Base-by-base conservation (phyloP, 1,140 invertebrate species). In the Conus betulinus region DNA sequence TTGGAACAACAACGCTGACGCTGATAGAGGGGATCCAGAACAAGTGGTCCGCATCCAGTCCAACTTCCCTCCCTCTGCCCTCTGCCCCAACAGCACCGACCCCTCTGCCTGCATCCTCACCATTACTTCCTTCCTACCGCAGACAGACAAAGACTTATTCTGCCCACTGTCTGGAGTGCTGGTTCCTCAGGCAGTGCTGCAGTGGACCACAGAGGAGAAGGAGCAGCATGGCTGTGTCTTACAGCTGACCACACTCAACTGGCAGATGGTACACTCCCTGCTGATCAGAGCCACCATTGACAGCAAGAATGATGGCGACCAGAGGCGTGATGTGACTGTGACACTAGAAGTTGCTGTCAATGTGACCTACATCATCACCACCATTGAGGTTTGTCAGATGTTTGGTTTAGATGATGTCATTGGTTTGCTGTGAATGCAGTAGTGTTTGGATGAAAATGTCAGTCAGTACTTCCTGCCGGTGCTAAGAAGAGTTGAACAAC, bases 251-350 rank as follows among this genome's bases (percentile, higher is more conserved):
- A 87, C 88, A 53, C 60, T 39, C 8, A 93, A 93, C 90, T 93
- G 92, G 92, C 27, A 87, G 39, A 39, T 79, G 17, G 25, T 57
- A 10, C 90, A 90, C 78, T 67, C 81, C 27, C 60, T 93, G 27
- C 57, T 82, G 20, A 86, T 93, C 7, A 87, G 88, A 84, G 92
- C 92, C 52, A 90, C 89, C n/a, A 53, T 89, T n/a, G 92, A 93
- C 83, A 85, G 88, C 17, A 81, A 91, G 25, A 89, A 87, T 87
- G 92, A 93, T 89, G 90, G 90, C 0, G 88, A 91, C 57, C 89
- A 92, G 67, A 74, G 23, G 57, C 88, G 91, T 17, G 81, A 84
- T 76, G 60, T 93, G 10, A 55, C 63, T 3, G 83, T 91, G 39
- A 67, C 84, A 23, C 88, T 84, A 11, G 52, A 82, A 1, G 39